Base-by-base conservation (phyloP, 2,888 invertebrate genomes). In the Eupsilia transversa region DNA sequence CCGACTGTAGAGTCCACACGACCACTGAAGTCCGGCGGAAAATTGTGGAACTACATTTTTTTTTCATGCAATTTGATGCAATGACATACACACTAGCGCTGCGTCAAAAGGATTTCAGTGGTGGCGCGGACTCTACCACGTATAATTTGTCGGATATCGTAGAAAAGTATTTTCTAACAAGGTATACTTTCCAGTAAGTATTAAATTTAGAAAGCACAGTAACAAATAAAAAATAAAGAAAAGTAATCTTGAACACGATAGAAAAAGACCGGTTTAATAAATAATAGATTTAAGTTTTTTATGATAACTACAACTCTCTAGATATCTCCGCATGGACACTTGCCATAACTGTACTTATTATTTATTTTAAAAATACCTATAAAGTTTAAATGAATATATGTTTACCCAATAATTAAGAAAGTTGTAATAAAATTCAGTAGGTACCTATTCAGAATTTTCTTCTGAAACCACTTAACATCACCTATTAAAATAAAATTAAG, bases 181-280 rank as follows among this genome's bases (percentile, higher is more conserved):
- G 27, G 6, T 73, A 60, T 27, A n/a, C 41, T 43, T 73, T 74
- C 9, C 35, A n/a, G 9, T 35, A 61, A n/a, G 9, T 35, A 61
- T 61, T 14, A 43, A 61, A 60, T 74, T 23, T 17, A 27, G 52
- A 41, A 60, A 74, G 17, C 6, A 33, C 59, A n/a, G 7, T 27
- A 17, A 41, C 20, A 38, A 68, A 41, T 30, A 52, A 67, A 33
- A 38, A 38, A 38, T 30, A 52, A 49, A 30, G 6, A 70, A 14
- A 56, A 27, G 49, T 0, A 52, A 14, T 27, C 23, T 23, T 27
- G 27, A 27, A 17, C 6, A 38, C n/a, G 17, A 23, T 14, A 27
- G 6, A 63, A 69, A n/a, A 43, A 63, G 30, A 20, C 12, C 20
- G 1, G 12, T 63, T 63, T 63, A 43, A 12, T 30, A 12, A 63